Conservation (phyloP, 2,888 invertebrate genomes). For the Agrotis clavis region DNA sequence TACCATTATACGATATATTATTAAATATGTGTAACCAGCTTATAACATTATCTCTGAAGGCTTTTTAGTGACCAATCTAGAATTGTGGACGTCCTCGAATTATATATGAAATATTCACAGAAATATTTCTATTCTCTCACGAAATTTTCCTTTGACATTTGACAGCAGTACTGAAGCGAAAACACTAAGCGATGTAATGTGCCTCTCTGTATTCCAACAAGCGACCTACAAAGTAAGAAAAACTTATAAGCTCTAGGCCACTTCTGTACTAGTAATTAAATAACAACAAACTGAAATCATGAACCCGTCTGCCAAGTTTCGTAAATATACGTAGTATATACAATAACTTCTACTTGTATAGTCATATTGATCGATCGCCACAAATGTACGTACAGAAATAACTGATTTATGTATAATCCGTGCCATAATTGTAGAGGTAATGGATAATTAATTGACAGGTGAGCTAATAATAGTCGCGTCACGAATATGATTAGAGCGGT, state of each 20-base stretch:
- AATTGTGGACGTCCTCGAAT: not conserved
- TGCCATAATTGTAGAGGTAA: not conserved
- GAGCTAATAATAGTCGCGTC: conserved; percentile 17
- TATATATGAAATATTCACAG: not conserved
- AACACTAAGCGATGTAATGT: not conserved
- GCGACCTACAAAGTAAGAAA: not conserved
- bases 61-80: not conserved
- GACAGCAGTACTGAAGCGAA: not conserved
- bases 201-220: not conserved
- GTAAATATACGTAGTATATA: conserved; percentile 22
- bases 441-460: conserved; percentile 12
- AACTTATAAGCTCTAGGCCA: not conserved
- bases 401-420: conserved; percentile 21
- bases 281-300: conserved; percentile 7
- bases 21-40: no score
- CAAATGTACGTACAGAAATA: conserved; percentile 14
- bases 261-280: not conserved
- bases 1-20: no score
- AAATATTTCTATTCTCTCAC: not conserved
- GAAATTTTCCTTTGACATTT: not conserved
- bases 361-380: conserved; percentile 13
- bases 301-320: conserved; percentile 19
- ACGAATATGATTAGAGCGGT: conserved; percentile 45
- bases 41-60: not conserved
- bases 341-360: conserved; percentile 6